Base-by-base conservation (phyloP, 2,113 vertebrate genomes). In the Axis porcinus region DNA sequence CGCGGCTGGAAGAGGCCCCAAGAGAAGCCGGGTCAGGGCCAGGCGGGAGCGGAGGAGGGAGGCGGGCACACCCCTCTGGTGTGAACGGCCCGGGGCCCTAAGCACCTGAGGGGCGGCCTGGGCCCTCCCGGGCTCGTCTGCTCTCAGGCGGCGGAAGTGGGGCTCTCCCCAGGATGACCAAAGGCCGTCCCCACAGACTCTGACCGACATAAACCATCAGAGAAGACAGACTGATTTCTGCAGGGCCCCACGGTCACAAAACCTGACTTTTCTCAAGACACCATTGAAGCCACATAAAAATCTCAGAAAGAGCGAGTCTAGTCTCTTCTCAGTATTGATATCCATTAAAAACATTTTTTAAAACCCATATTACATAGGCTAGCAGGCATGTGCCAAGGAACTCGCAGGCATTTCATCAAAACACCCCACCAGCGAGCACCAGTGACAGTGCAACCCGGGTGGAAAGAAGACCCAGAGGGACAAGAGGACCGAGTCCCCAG, bases 201-300 rank as follows among this genome's bases (percentile, higher is more conserved):
- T 40, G 47, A 36, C 1, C 23, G 4, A 92, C 40, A 3, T 1
- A 28, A 64, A 43, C 12, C 19, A 16, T 6, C 21, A n/a, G 10
- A 11, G 2, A 60, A 9, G 58, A 81, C 3, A 0, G 30, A 19
- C 10, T 6, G 1, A 14, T 3, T 12, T 28, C 55, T 3, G 2
- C 2, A 67, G 70, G 47, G 1, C 15, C 9, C 5, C 33, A 8
- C 2, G 9, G 36, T 64, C 58, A 36, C 11, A 36, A 78, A 86
- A 30, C 4, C 25, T 17, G 3, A 15, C 12, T 70, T 45, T 30
- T 10, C 64, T 90, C 12, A 23, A 79, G n/a, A 76, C 27, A 27
- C 45, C 47, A 5, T 10, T 67, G 13, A 85, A 64, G 25, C 43
- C 14, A 40, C 14, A 40, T 25, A 7, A 9, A 47, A 60, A 21